These are phyloP conservation scores for Pholis gunnellus DNA, from an alignment of 2,113 vertebrate genomes.

Conservation along the genomic window DNA sequence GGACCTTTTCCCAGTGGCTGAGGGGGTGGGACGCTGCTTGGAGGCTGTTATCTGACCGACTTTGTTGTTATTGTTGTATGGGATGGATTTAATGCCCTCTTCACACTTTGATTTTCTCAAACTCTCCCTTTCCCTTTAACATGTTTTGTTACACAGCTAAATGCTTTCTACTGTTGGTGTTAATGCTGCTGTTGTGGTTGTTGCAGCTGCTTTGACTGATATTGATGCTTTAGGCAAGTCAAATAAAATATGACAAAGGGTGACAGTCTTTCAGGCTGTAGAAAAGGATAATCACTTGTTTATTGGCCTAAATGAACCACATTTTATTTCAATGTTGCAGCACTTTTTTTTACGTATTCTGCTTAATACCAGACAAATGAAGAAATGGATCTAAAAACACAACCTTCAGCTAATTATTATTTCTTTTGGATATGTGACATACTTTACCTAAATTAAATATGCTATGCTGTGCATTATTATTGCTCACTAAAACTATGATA, in stretches of 20 bases:
- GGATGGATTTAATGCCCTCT: constrained; percentile 14
- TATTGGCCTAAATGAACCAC: not conserved
- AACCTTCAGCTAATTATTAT: not conserved
- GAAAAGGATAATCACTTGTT: not conserved
- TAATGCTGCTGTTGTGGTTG: not conserved
- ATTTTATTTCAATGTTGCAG: not conserved
- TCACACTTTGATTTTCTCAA: not conserved
- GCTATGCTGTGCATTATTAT: not conserved
- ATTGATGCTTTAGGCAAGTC: not conserved
- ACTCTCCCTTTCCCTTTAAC: constrained; percentile 1
- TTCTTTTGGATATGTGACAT: not conserved
- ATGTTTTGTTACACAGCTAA: not conserved
- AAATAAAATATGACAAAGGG: not conserved
- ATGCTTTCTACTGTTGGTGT: not conserved
- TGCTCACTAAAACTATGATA: not conserved
- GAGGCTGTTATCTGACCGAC: constrained; percentile 37
- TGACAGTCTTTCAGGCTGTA: not conserved
- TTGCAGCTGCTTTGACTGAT: not conserved
- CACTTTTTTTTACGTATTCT: not conserved
- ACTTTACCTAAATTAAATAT: not conserved
- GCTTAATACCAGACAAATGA: not conserved
- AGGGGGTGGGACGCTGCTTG: constrained; percentile 8
- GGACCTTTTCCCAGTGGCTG: constrained; percentile 48
- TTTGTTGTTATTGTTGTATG: constrained; percentile 22
- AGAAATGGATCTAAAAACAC: not conserved